Evolutionary conservation across 2,113 vertebrate species (phyloP).

Genomic region (cat (Felis catus)): F.catus_Fca126_mat1.0 CM031412.1:42620501-42621000

Average conservation of each 20-base stretch:
- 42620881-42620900: background rate
- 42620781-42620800: background rate
- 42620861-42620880: background rate
- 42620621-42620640: background rate
- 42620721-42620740: background rate
- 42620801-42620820: background rate
- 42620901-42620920: background rate
- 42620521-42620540: background rate
- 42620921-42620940: constrained; percentile 26
- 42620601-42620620: background rate
- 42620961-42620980: constrained; percentile 12
- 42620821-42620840: background rate
- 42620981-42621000: background rate
- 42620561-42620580: background rate
- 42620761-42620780: background rate
- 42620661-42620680: background rate
- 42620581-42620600: background rate
- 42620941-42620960: background rate
- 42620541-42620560: background rate
- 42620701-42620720: background rate
- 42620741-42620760: background rate
- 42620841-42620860: constrained; percentile 5
- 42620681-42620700: background rate
- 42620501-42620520: background rate
- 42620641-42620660: background rate